Percentiles rank a stretch among this genome's conserved stretches.
Evolutionary conservation across 2,113 vertebrate genomes (phyloP).

Genomic region (Pterophyllum scalare): DNA sequence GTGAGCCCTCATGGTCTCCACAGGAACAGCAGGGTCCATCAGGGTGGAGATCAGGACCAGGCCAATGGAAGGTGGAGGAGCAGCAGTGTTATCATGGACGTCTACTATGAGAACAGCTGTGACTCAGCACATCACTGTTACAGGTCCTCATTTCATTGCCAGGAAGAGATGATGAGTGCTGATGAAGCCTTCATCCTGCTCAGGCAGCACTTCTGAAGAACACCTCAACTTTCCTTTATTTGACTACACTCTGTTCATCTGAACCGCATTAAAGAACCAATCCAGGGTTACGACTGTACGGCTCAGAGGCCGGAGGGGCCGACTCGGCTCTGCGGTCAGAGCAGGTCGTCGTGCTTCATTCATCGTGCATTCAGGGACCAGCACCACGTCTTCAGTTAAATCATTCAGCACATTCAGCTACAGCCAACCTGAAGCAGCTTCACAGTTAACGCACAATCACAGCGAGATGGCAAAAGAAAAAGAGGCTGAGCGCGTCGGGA

Average conservation of each 20-base stretch:
- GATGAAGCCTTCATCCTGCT: background rate
- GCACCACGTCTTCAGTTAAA: background rate
- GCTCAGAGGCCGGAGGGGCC: background rate
- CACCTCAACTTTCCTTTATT: background rate
- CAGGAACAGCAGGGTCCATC: background rate
- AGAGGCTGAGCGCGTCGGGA: background rate
- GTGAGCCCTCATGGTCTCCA: background rate
- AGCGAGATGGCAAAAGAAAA: constrained; percentile 6
- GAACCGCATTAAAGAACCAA: background rate
- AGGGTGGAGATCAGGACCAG: background rate
- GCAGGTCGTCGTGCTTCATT: background rate
- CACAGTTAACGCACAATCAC: constrained; percentile 33
- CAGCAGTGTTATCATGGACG: background rate
- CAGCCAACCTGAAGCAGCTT: constrained; percentile 15
- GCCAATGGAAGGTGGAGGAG: background rate
- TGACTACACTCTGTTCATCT: background rate
- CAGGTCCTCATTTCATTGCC: background rate
- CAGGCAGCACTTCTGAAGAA: background rate
- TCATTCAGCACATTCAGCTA: constrained; percentile 29
- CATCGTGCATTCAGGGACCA: constrained; percentile 10
- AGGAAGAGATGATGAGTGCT: background rate
- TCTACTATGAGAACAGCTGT: background rate
- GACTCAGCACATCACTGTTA: background rate
- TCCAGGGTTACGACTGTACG: no score
- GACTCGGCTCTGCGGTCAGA: no score